Base-by-base conservation (phyloP, 2,797 vertebrate species). In the Trachops cirrhosus region DNA sequence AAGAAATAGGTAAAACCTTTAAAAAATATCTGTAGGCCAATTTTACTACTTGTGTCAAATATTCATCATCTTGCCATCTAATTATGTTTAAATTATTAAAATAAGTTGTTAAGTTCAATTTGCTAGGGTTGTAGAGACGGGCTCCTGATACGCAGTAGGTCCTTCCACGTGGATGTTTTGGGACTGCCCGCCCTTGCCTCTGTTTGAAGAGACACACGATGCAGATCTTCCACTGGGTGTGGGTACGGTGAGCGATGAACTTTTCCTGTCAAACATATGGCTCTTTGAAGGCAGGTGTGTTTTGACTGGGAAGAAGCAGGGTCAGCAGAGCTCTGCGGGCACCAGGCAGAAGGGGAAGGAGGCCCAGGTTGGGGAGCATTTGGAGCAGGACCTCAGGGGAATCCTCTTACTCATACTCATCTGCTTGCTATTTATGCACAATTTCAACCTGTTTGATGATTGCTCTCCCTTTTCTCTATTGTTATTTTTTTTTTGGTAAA, bases 221-320 rank as follows among this genome's bases (percentile, higher is more conserved):
- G 26, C 18, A 6, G 9, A 64, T 37, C 9, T 80, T 77, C 48
- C 57, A 48, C 46, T 1, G 3, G 5, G 2, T 44, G 57, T 15
- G 6, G 10, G 2, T 37, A 59, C 9, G 19, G 75, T 0, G 14
- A 92, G 37, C 62, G 57, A 77, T 14, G 52, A 57, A 39, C 50
- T 87, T 68, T 62, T 82, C 75, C 85, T 84, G 92, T 91, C 74
- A 79, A 59, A 80, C 91, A 96, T 48, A 89, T 80, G 88, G 96
- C 24, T 85, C 89, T 95, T 97, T 96, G 95, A 96, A 97, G 94
- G 95, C 95, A 96, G 97, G 91, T 96, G 94, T 97, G 95, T 96
- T 97, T 97, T 96, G 93, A 93, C 82, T 82, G 68, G 67, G 74
- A 86, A 79, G 86, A 82, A 68, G 62, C 41, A 67, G 86, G 93